Base-by-base conservation (phyloP, 2,888 invertebrate species). In the Isoperla grammatica region DNA sequence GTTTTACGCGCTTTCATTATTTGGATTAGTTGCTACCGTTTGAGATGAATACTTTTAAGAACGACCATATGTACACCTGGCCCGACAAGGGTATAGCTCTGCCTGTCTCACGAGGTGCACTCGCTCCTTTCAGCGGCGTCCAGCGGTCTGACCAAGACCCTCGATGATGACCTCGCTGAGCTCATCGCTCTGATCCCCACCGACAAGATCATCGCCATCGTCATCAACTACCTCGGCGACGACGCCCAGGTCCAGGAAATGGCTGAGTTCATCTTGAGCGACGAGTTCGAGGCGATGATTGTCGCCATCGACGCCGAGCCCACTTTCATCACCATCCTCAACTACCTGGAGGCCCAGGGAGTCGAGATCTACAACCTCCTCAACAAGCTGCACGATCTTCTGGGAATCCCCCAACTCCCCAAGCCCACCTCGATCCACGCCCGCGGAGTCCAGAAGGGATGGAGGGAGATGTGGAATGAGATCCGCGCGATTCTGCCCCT, bases 271-370 rank as follows among this genome's bases (percentile, higher is more conserved):
- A 23, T 50, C 15, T 11, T 29, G n/a, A n/a, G 29, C n/a, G 49
- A 50, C 49, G 29, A 20, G 23, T 50, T 50, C 49, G 49, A 50
- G 9, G 49, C 49, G 6, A 15, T 23, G 15, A 29, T 50, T n/a
- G 49, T 29, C 23, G 49, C 22, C 15, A 22, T 50, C 4, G 49
- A 50, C 35, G 49, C 29, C 49, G 49, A 50, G 23, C 49, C 20
- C 11, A 29, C 22, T 29, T 50, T 50, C 49, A 23, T 50, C 13
- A 29, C 22, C 49, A 15, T 50, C 49, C 49, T 50, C 22, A 29
- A 50, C 49, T 50, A 29, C 29, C 49, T 50, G 13, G 49, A 50
- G 49, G n/a, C 49, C 1, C 49, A 50, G 13, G 35, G 15, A 13
- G 13, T 50, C 8, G 2, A 35, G 15, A 35, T 50, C 49, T 50